A percentile compares a stretch with the other conserved stretches of the same genome.
phyloP scores from a whole-genome alignment of 2,888 invertebrate species.

The Ornithoptera alexandrae region DNA sequence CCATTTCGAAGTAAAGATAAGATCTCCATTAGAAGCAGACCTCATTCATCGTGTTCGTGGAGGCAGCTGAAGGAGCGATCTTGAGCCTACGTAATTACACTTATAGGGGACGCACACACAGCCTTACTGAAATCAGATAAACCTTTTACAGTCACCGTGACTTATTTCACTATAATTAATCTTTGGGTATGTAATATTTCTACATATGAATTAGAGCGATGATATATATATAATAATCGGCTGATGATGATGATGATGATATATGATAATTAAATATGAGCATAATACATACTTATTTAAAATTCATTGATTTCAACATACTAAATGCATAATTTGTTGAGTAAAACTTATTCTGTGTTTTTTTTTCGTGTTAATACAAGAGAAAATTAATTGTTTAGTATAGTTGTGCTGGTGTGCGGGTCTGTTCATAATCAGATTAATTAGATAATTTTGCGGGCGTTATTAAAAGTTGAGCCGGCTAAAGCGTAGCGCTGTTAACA shows the following conservation, averaged over 20 bases:
- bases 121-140: conserved; percentile 50
- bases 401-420: conserved; percentile 62
- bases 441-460: conserved; percentile 75
- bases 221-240: too few species aligned
- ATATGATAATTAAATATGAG: too few species aligned
- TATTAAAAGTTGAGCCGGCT: conserved; percentile 78
- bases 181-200: not conserved
- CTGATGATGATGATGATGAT: too few species aligned
- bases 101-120: conserved; percentile 55
- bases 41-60: conserved; percentile 71
- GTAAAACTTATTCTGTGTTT: too few species aligned
- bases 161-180: conserved; percentile 31
- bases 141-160: conserved; percentile 44
- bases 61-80: conserved; percentile 50
- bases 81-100: conserved; percentile 59
- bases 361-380: not conserved
- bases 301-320: too few species aligned
- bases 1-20: conserved; percentile 66
- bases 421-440: conserved; percentile 75
- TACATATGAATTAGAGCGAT: not conserved
- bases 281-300: too few species aligned
- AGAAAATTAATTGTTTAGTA: conserved; percentile 64
- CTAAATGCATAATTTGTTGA: too few species aligned
- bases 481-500: conserved; percentile 69
- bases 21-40: conserved; percentile 73